Percentiles rank a stretch among this genome's conserved stretches.
Conservation (phyloP, 1,140 invertebrate species). For the Euwallacea similis region DNA sequence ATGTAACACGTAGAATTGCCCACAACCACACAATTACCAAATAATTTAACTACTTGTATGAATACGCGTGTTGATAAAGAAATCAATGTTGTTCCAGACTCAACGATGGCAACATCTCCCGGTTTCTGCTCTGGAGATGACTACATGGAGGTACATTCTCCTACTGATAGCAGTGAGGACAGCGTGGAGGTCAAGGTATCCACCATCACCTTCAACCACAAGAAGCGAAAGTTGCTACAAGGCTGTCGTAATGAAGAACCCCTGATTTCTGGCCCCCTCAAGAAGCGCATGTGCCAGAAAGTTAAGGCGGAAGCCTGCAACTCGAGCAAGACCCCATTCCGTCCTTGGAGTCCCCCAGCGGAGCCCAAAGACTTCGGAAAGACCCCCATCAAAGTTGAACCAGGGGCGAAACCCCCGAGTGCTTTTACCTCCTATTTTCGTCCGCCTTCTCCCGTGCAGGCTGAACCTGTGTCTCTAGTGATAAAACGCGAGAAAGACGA, state of each 20-base stretch:
- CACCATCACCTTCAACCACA: constrained; percentile 65
- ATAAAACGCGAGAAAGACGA: constrained; percentile 42
- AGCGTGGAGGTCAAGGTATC: constrained; percentile 69
- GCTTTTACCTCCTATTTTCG: constrained; percentile 40
- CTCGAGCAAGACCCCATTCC: constrained; percentile 55
- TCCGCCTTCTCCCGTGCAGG: constrained; percentile 39
- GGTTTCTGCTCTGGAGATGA: constrained; percentile 72
- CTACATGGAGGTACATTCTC: constrained; percentile 57
- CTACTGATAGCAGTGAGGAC: constrained; percentile 69
- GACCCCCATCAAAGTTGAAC: constrained; percentile 23
- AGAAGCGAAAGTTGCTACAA: constrained; percentile 61
- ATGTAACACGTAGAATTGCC: background rate
- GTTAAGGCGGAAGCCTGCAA: constrained; percentile 49
- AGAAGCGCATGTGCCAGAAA: constrained; percentile 66
- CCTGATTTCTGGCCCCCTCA: constrained; percentile 59
- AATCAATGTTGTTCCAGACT: constrained; percentile 28
- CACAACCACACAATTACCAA: background rate
- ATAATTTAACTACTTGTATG: background rate
- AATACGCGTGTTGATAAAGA: too few relatives aligned
- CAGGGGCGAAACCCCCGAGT: constrained; percentile 8
- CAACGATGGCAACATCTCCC: constrained; percentile 49
- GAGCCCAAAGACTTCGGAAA: constrained; percentile 34
- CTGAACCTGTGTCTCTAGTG: constrained; percentile 58
- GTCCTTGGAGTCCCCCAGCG: constrained; percentile 58
- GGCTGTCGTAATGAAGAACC: constrained; percentile 4